phyloP scores from a whole-genome alignment of 2,888 invertebrate species.

The Drosophila greeni region DNA sequence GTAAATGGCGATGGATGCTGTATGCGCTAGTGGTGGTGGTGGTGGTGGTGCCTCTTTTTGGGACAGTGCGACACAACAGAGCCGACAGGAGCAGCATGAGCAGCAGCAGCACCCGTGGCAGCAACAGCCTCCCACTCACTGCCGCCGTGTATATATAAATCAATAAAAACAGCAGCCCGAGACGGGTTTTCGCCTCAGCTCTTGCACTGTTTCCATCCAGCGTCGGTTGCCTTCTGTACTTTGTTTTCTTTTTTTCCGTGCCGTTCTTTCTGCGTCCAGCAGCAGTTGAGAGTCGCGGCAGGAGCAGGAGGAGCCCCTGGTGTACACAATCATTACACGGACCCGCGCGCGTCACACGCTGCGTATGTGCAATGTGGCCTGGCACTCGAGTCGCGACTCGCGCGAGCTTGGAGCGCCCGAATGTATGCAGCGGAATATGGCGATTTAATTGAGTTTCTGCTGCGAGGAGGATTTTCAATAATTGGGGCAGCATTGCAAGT shows the following conservation, averaged over 20 bases:
- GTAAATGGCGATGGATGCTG: slow-evolving; percentile 41
- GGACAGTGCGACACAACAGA: slow-evolving; percentile 61
- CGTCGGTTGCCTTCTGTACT: slow-evolving; percentile 31
- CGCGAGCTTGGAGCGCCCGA: slow-evolving; percentile 55
- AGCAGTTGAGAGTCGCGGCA: slow-evolving; percentile 5
- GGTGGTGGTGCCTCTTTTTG: slow-evolving; percentile 47
- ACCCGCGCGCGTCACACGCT: slow-evolving; percentile 44
- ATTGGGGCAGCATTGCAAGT: slow-evolving; percentile 55
- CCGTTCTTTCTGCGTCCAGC: slow-evolving; percentile 21
- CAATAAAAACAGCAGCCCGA: slow-evolving; percentile 70
- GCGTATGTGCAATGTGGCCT: slow-evolving; percentile 42
- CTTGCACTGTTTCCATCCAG: slow-evolving; percentile 36
- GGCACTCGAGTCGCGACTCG: slow-evolving; percentile 38
- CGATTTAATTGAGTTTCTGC: slow-evolving; percentile 60
- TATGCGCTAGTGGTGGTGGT: slow-evolving; percentile 22
- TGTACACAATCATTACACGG: slow-evolving; percentile 42
- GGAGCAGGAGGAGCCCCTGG: slow-evolving; percentile 26
- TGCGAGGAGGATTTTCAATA: slow-evolving; percentile 47
- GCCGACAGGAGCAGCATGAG: slow-evolving; percentile 23
- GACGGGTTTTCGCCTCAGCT: slow-evolving; percentile 33
- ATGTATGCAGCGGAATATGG: slow-evolving; percentile 54
- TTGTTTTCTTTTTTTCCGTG: slow-evolving; percentile 15
- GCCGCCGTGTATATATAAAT: slow-evolving; percentile 65
- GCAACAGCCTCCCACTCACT: slow-evolving; percentile 40
- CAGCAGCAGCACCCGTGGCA: slow-evolving; percentile 23